A percentile compares a stretch with the other conserved stretches of the same genome.
Evolutionary conservation across 1,140 invertebrate genomes (phyloP).

Genomic region (Acarapis woodi): DNA sequence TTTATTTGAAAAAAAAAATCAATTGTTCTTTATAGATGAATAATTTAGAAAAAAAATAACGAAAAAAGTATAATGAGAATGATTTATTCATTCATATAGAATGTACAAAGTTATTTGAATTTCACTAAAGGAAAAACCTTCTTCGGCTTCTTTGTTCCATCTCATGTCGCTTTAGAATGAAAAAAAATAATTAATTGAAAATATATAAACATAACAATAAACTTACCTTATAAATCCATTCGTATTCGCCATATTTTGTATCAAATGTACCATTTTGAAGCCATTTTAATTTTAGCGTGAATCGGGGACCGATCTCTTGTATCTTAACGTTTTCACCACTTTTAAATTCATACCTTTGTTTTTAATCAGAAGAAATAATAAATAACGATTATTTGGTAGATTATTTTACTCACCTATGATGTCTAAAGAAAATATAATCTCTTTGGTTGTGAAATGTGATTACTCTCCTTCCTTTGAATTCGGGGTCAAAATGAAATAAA

Average conservation of each 20-base stretch:
- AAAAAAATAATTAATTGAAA: not conserved
- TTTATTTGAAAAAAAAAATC: no score
- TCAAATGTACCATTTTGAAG: constrained; percentile 91
- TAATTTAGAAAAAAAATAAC: not conserved
- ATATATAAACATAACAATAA: not conserved
- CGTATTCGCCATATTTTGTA: constrained; percentile 78
- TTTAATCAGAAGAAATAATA: not conserved
- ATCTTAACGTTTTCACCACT: constrained; percentile 46
- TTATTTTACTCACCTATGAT: constrained; percentile 41
- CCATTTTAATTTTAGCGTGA: constrained; percentile 68
- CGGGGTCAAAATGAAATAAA: constrained; percentile 79
- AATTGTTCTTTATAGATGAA: no score
- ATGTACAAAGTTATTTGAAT: no score
- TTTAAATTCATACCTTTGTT: constrained; percentile 47
- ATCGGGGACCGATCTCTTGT: constrained; percentile 77
- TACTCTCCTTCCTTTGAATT: constrained; percentile 66
- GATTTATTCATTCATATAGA: not conserved
- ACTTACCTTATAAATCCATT: constrained; percentile 57
- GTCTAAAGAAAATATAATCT: constrained; percentile 94
- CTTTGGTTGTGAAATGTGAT: constrained; percentile 96
- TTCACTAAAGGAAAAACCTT: constrained; percentile 66
- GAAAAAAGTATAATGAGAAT: not conserved
- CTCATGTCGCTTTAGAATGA: constrained; percentile 31
- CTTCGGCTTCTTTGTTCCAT: constrained; percentile 67
- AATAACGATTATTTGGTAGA: not conserved